Base-by-base conservation (phyloP, 1,140 invertebrate species). In the Scaptomyza montana region DNA sequence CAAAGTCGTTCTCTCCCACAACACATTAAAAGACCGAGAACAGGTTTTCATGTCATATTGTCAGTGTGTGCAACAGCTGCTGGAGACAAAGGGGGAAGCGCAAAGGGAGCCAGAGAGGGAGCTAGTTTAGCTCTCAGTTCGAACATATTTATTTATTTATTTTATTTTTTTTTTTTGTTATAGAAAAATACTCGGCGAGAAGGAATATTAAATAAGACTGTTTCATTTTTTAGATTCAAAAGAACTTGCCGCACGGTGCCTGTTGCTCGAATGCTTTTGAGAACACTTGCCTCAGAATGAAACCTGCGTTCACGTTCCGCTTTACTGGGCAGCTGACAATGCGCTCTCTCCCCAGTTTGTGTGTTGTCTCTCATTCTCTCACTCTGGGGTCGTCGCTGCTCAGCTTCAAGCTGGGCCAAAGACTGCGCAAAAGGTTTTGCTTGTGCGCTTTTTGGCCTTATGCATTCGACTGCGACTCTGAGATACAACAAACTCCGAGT, bases 181-280 rank as follows among this genome's bases (percentile, higher is more conserved):
- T 36, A 9, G 8, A 2, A 49, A 71, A 71, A 71, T 36, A 49
- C 59, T 57, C 39, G 33, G 49, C 65, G 66, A 74, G 62, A 57
- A 70, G 66, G 84, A 89, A 87, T 87, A 87, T 87, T 87, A 87
- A 87, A 77, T 80, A 89, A 87, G 77, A 71, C 74, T 87, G 84
- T 87, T 87, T 87, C 82, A 84, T 74, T 87, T 87, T 79, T 87
- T 79, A 1, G 46, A 79, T 82, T 79, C 84, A 89, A 89, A 82
- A 87, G 82, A 87, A 87, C 76, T 73, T 78, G 84, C 82, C 82
- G 82, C 78, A 78, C 39, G 30, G 8, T 8, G 51, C 59, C 59
- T 63, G 45, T 68, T 33, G n/a, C 21, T 25, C 21, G 21, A 25
- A 25, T 25, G 21, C 59, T 63, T 36, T 68, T 33, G n/a, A 28